Base-by-base conservation (phyloP, 2,797 vertebrate species). In the Peromyscus nudipes region DNA sequence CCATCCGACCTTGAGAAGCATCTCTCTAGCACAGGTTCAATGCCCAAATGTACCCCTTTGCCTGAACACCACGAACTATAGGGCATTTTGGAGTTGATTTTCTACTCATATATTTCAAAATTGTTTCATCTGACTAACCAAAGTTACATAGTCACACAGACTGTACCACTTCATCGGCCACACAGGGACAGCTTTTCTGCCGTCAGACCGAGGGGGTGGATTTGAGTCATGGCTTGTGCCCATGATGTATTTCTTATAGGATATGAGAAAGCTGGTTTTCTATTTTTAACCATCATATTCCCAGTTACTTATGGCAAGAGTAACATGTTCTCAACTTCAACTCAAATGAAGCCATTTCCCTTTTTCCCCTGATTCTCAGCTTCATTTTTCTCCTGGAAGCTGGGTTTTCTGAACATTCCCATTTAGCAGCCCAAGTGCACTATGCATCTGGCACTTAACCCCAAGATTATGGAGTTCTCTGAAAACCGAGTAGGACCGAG, bases 21-120 rank as follows among this genome's bases (percentile, higher is more conserved):
- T 92, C 17, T 83, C 46, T 73, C 69, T 49, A 17, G 69, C 69
- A 11, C 52, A 29, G 80, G 40, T 19, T 29, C 73, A 14, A 8
- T 23, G 2, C 67, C 23, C 7, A 40, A 75, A 73, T 4, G 4
- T 43, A 4, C 4, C 0, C 0, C 8, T n/a, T 57, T 31, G 67
- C 25, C 12, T 1, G 12, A 81, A 9, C 2, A 43, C 64, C 60
- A 6, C 0, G 25, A 2, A 16, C 17, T 11, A 12, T 1, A 57
- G 52, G 55, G 46, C 12, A 4, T 37, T 62, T 46, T 3, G 57
- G n/a, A 27, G 27, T 3, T 60, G 60, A 37, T 25, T 96, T 90
- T 34, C 27, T 40, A 7, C 17, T 62, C 82, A 16, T 43, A 16
- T 76, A 83, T 95, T 84, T 25, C n/a, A 55, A 40, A 40, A 43